These are phyloP conservation scores for Dendrolimus houi DNA, from an alignment of 2,888 invertebrate species.

Conservation along the genomic window DNA sequence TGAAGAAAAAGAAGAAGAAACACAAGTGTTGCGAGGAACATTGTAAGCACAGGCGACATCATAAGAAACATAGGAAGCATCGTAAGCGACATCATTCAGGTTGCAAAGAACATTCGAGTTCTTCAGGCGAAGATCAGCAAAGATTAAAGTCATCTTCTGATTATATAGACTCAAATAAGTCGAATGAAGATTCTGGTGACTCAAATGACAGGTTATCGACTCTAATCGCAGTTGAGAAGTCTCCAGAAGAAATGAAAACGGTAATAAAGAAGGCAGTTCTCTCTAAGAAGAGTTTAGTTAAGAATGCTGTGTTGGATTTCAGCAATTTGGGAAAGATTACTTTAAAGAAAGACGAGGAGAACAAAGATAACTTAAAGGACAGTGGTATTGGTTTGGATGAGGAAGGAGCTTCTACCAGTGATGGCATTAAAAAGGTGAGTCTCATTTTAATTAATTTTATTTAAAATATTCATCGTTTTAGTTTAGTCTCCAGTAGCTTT, in stretches of 20 bases:
- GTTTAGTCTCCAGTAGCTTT: no score
- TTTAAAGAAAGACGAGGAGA: slow-evolving; percentile 37
- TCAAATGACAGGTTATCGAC: slow-evolving; percentile 53
- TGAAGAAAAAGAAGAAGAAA: slow-evolving; percentile 81
- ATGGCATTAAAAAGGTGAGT: slow-evolving; percentile 50
- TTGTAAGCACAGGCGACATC: slow-evolving; percentile 83
- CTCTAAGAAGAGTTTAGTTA: slow-evolving; percentile 54
- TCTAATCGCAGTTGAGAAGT: slow-evolving; percentile 53
- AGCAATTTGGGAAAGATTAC: slow-evolving; percentile 47
- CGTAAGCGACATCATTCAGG: slow-evolving; percentile 82
- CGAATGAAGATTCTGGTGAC: slow-evolving; percentile 63
- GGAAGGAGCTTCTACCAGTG: slow-evolving; percentile 41
- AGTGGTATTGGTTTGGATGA: slow-evolving; percentile 59
- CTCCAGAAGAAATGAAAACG: slow-evolving; percentile 60
- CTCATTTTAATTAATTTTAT: neutral
- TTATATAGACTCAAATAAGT: slow-evolving; percentile 58
- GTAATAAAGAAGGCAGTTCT: slow-evolving; percentile 60
- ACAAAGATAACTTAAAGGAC: slow-evolving; percentile 58
- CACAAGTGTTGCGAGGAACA: slow-evolving; percentile 82
- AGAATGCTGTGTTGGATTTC: slow-evolving; percentile 57
- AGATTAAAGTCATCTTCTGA: slow-evolving; percentile 56
- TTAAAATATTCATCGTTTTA: no score
- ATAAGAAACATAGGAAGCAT: slow-evolving; percentile 88
- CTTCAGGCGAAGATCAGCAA: slow-evolving; percentile 68
- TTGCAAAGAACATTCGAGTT: slow-evolving; percentile 65